Base-by-base conservation (phyloP, 1,140 invertebrate genomes). In the Brachionus asplanchnoidis region DNA sequence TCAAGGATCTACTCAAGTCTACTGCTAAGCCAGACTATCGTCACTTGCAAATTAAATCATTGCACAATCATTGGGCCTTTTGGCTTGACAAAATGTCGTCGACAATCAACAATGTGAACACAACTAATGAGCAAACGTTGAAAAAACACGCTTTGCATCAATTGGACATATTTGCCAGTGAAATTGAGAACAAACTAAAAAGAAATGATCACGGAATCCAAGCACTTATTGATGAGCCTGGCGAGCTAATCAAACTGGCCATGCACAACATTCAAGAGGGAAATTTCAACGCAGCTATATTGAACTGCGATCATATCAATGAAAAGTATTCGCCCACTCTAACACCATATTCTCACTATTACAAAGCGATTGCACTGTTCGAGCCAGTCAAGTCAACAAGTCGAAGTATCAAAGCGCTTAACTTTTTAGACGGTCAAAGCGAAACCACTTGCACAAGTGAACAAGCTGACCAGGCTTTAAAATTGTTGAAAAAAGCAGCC, bases 51-150 rank as follows among this genome's bases (percentile, higher is more conserved):
- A 40, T 40, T 2, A 77, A 77, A 46, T 77, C 73, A 3, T 46
- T 77, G 17, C 42, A 46, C 3, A 77, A 77, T 46, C 17, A 44
- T 26, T 77, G 73, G 73, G 42, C 73, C 26, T 77, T 77, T 77
- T 77, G 73, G 73, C 23, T 77, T 1, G 73, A 77, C 12, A 23
- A 77, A 77, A 77, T 77, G 6, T 44, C 40, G 3, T 3, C 11
- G n/a, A 44, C 5, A 23, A 77, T 77, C 14, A 77, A 77, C 1
- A 77, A 28, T 46, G 36, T 73, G 9, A 36, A 40, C 68, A 73
- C 68, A 12, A 40, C 68, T 1, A 40, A 73, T 40, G 65, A 68
- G 26, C 12, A 28, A 68, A 20, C 17, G 2, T n/a, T 73, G 6
- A 77, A 46, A 77, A n/a, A 46, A 77, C 8, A 77, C 0, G 44